Base-by-base conservation (phyloP, 2,797 vertebrate species). In the Etheostoma nigrum region DNA sequence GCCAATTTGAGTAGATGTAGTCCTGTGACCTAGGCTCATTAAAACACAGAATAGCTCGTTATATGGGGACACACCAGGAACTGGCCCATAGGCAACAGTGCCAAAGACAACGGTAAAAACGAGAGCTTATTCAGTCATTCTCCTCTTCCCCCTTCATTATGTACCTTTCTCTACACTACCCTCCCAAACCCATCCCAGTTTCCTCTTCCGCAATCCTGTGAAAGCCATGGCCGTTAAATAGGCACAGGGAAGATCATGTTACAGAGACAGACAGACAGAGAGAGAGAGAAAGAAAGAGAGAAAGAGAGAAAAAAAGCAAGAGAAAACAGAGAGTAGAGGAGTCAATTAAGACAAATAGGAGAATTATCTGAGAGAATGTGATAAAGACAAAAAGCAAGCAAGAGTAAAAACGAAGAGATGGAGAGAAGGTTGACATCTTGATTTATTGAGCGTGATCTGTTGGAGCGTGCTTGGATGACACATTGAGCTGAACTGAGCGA, bases 401-500 rank as follows among this genome's bases (percentile, higher is more conserved):
- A 19, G 16, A 42, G 33, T 23, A 53, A 51, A 60, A 19, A 63
- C 48, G 44, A 30, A 49, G 23, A 62, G 13, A 23, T 58, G 73
- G 48, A 51, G 53, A 59, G 30, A 67, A 48, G 42, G 61, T 13
- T 73, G 57, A 69, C 73, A 60, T 75, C 77, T 83, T 80, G 72
- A 85, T 80, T 83, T 64, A 85, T 76, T 78, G 54, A 68, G 40
- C 63, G 47, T 86, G 79, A 93, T 83, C 53, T 74, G 48, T 67
- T 44, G 27, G 71, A 82, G 78, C 3, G 15, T 58, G 65, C 53
- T 58, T 45, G 40, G 81, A 63, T 81, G 82, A 89, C 81, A 82
- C 71, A 72, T 36, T 81, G 70, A 85, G 72, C 63, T 78, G 66
- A 77, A 86, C 4, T 82, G 72, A 15, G 42, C 13, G 4, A 65